Conservation (phyloP, 2,888 invertebrate genomes). For the Ischnura elegans region DNA sequence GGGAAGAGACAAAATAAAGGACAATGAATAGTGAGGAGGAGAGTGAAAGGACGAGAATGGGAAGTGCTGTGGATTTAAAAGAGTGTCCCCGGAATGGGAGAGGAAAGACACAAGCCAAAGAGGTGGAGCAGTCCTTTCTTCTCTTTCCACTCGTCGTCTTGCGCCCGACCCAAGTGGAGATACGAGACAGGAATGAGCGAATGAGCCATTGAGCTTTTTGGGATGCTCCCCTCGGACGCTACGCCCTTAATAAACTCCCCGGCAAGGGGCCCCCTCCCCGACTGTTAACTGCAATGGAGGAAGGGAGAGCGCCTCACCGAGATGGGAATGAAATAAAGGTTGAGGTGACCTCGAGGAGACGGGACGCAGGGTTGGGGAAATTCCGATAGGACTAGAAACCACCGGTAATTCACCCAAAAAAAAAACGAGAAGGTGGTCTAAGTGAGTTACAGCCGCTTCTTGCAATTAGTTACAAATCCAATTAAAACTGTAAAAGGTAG, state of each 20-base stretch:
- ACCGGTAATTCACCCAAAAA: not conserved
- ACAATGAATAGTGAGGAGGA: not conserved
- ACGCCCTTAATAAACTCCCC: slow-evolving; percentile 26
- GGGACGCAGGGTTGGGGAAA: not conserved
- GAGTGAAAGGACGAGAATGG: not conserved
- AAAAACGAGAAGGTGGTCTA: not conserved
- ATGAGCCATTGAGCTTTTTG: slow-evolving; percentile 49
- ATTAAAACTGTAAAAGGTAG: too few species aligned
- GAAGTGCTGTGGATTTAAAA: not conserved
- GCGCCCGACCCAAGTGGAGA: not conserved
- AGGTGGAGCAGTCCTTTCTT: not conserved
- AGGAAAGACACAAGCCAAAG: not conserved
- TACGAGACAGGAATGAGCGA: slow-evolving; percentile 20
- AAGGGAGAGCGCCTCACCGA: not conserved
- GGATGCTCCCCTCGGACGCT: slow-evolving; percentile 11
- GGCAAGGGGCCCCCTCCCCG: too few species aligned
- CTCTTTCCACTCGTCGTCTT: not conserved
- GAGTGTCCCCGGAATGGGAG: not conserved
- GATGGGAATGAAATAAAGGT: slow-evolving; percentile 46
- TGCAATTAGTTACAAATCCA: too few species aligned
- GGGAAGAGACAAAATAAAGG: not conserved
- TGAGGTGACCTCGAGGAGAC: not conserved
- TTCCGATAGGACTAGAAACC: not conserved
- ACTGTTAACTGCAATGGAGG: slow-evolving; percentile 7
- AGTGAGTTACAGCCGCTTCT: too few species aligned